Base-by-base conservation (phyloP, 2,113 vertebrate species). In the Sceloporus undulatus region DNA sequence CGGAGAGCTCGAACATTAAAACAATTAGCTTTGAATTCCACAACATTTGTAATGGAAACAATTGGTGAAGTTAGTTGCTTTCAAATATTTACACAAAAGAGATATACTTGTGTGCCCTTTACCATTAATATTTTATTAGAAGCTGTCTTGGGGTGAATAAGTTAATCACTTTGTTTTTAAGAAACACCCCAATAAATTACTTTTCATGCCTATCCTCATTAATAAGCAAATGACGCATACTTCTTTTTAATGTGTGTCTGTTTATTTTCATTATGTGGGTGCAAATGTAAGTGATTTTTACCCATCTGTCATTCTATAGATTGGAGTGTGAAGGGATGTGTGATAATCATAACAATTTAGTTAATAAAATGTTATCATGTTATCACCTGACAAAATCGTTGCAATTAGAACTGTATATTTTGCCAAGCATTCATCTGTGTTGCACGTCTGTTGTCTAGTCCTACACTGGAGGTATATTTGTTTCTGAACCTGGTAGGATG, bases 11-110 rank as follows among this genome's bases (percentile, higher is more conserved):
- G 87, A 96, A 88, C 83, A 86, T 86, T 91, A 90, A 83, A 93
- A 91, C 84, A 95, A 94, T 96, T 95, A 95, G 90, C 79, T 93
- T 71, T 29, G 52, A 89, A 18, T 86, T 96, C 91, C 91, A 13
- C 87, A 95, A 92, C 82, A 88, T 90, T 85, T 89, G 89, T 84
- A 91, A 73, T 90, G 89, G 86, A 80, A 82, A 83, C 65, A 89
- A 88, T 73, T 1, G 4, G 18, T 86, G 40, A 65, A 91, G 77
- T 56, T 95, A 93, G 93, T 91, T 91, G 93, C 18, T 18, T 14
- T 18, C 13, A 62, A 93, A 92, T 90, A 90, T 85, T 95, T 94
- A 92, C 74, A 91, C 94, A 90, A 90, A 90, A 90, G 75, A 90
- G 18, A 85, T 5, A 0, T 74, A 66, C 93, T 93, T 93, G 80